phyloP scores from a whole-genome alignment of 2,797 vertebrate species.

The Schizothorax lantsangensis region DNA sequence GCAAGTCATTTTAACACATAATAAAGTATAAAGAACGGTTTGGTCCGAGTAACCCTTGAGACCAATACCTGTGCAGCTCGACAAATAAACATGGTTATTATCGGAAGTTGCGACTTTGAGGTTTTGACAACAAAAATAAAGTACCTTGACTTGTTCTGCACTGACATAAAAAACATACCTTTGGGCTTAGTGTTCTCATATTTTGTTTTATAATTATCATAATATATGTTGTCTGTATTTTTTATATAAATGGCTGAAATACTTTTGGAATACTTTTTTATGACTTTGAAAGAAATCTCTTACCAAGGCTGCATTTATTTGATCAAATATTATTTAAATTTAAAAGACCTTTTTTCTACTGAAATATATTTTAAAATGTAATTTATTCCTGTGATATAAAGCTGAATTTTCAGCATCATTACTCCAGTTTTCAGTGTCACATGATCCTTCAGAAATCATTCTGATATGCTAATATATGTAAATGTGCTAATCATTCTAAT shows the following conservation, averaged over 20 bases:
- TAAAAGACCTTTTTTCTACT: not conserved
- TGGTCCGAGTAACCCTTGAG: conserved; percentile 66
- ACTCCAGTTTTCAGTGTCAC: not conserved
- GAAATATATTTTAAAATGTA: not conserved
- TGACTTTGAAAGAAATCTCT: not conserved
- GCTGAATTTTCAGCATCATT: not conserved
- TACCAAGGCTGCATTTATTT: not conserved
- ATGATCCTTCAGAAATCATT: not conserved
- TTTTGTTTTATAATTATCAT: not conserved
- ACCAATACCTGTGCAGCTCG: conserved; percentile 77
- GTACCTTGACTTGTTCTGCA: conserved; percentile 11
- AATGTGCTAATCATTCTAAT: not conserved
- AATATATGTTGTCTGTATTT: not conserved
- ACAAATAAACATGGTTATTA: conserved; percentile 79
- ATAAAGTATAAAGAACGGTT: conserved; percentile 73
- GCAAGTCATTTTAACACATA: conserved; percentile 83
- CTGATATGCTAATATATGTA: not conserved
- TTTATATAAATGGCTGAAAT: not conserved
- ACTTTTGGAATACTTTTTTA: not conserved
- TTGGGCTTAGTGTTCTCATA: not conserved
- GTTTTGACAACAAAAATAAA: conserved; percentile 56
- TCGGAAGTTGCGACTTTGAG: conserved; percentile 58
- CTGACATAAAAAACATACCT: conserved; percentile 1
- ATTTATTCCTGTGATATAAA: not conserved
- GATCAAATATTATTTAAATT: not conserved